Base-by-base conservation (phyloP, 2,888 invertebrate species). In the Scaptomyza tumidula region DNA sequence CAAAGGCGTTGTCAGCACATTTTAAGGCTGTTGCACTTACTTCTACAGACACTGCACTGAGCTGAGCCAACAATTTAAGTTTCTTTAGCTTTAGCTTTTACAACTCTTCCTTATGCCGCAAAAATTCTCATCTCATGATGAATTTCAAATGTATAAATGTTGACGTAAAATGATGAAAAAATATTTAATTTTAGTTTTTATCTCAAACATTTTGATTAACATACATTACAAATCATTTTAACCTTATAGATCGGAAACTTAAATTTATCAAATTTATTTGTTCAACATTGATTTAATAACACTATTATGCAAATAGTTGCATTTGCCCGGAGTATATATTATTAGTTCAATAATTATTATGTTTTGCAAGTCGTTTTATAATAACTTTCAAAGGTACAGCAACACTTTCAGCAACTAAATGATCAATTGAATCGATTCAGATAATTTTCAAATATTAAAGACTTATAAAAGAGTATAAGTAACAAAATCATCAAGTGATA, bases 1-100 rank as follows among this genome's bases (percentile, higher is more conserved):
- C 60, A 31, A 65, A 78, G 62, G 59, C 74, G 48, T 61, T 60
- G 57, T 66, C 60, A 58, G 41, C 60, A 64, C 59, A 75, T 64
- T 77, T 75, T 24, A 35, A 71, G 79, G 63, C 61, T 71, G 45
- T 75, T 75, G 79, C 79, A 71, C 79, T 77, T 19, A 50, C 3
- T 50, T n/a, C 39, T 43, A 10, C 10, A 16, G 10, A 10, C 4
- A 10, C 10, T 10, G 9, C 4, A 6, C 46, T 19, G 27, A 27
- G 4, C 48, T 9, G n/a, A 50, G 39, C 41, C 13, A 37, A 60
- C 45, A 60, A 53, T 48, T 53, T 53, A 29, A 24, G 41, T 37
- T 44, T 43, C n/a, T 6, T 52, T 68, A 6, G 6, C 24, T 35
- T 19, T 11, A 16, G n/a, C 7, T 43, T 16, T 35, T 43, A 48